Base-by-base conservation (phyloP, 2,797 vertebrate genomes). In the Typhlichthys subterraneus region DNA sequence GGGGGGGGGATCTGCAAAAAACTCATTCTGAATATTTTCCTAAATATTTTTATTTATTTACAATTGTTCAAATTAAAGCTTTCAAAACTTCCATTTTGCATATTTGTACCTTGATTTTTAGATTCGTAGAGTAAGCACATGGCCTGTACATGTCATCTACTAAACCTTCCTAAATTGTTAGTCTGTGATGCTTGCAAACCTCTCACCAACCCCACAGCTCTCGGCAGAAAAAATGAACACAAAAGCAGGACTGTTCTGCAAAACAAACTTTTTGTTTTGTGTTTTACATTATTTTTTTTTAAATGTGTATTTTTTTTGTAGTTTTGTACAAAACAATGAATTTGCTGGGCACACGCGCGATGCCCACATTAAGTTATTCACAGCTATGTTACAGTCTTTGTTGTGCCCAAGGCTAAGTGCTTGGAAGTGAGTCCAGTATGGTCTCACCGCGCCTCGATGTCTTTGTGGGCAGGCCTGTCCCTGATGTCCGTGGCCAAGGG, bases 61-160 rank as follows among this genome's bases (percentile, higher is more conserved):
- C 95, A 98, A 81, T 87, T 95, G 91, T 96, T 95, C 92, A 97
- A 94, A 95, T 95, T 98, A 98, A 99, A 99, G 97, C 97, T 98
- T 97, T 98, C 93, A 88, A 96, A 95, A 94, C 91, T 94, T 88
- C 93, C 94, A 2, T 94, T 95, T 98, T 98, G 97, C 97, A 99
- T 98, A 99, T 96, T 96, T 96, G 95, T 97, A 96, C 94, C 94
- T 89, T 82, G 83, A 87, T 87, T 87, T 93, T 92, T 70, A 84
- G 94, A 91, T 91, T 92, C 86, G 93, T 84, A 93, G 94, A 94
- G 91, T 91, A 90, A 93, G 89, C 86, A 87, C 85, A 84, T 87
- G 62, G 15, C 91, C 86, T 94, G 92, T 94, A 95, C 94, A 95
- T 69, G 84, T 93, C 87, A 96, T 97, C 91, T 95, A 96, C 89